Percentiles rank a stretch among this genome's conserved stretches.
phyloP scores from a whole-genome alignment of 2,797 vertebrate genomes.

The Enteromius radiatus region DNA sequence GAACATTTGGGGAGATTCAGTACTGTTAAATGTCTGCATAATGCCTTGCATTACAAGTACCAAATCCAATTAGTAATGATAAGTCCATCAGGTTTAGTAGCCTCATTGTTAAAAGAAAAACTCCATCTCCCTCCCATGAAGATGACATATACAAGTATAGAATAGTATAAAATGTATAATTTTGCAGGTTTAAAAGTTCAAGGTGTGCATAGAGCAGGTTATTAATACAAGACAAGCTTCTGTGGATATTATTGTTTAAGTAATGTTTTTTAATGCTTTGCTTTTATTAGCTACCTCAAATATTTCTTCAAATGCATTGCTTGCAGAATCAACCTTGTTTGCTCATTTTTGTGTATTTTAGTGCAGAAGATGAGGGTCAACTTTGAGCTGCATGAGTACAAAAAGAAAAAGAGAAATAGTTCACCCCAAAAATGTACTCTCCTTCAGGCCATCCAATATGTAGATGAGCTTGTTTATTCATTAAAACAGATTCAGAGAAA shows the following conservation, averaged over 20 bases:
- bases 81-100: not conserved
- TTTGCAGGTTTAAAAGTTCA: not conserved
- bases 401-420: not conserved
- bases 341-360: not conserved
- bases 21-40: conserved; percentile 59
- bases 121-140: too few species aligned
- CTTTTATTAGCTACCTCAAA: not conserved
- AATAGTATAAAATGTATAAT: not conserved
- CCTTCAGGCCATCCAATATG: not conserved
- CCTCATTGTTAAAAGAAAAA: not conserved
- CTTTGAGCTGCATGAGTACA: not conserved
- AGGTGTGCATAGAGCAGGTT: not conserved
- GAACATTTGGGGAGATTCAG: conserved; percentile 52
- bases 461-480: not conserved
- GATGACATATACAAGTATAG: not conserved
- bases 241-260: not conserved
- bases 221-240: not conserved
- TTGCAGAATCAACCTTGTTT: not conserved
- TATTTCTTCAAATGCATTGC: not conserved
- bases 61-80: conserved; percentile 74
- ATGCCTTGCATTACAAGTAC: conserved; percentile 71
- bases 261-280: not conserved
- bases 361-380: not conserved
- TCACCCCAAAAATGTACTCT: not conserved
- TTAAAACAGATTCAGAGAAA: not conserved